Base-by-base conservation (phyloP, 2,888 invertebrate genomes). In the Gymnosoma rotundatum region DNA sequence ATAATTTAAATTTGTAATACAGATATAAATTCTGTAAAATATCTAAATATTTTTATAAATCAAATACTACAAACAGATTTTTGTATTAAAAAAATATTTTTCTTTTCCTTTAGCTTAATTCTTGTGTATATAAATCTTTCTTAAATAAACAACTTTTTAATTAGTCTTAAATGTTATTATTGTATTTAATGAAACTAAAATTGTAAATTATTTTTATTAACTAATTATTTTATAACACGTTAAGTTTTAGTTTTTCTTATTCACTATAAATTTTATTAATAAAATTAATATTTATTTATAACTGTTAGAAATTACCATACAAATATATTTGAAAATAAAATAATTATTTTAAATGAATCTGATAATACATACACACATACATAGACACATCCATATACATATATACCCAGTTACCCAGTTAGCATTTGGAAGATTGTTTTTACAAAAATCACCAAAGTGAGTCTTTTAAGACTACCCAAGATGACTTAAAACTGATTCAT, bases 161-260 rank as follows among this genome's bases (percentile, higher is more conserved):
- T 52, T 52, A 69, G 45, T 21, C 48, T 75, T 63, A n/a, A 48
- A 16, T 48, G n/a, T 48, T 42, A 32, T 32, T 32, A 32, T 32
- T 32, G 32, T 32, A 32, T 32, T 42, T 48, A 32, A 6, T 48
- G 16, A 36, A 66, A 5, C 25, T 54, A 38, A 45, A 69, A 52
- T 25, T 67, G 42, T 79, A 83, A 72, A 70, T 56, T 66, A 61
- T 56, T 64, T 58, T 61, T 67, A 54, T 42, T 54, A 21, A 69
- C 16, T 42, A 42, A 42, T 54, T 2, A 14, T 48, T 48, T 48
- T 48, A 48, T 16, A 48, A 54, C 60, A 61, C 14, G 75, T 84
- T 84, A 84, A 78, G 84, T 84, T 84, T 84, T 66, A 45, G 38
- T 74, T 82, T 78, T 76, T 75, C 67, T 75, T 81, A 63, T 84